Conservation (phyloP, 2,888 invertebrate genomes). For the Aphidoletes aphidimyza region DNA sequence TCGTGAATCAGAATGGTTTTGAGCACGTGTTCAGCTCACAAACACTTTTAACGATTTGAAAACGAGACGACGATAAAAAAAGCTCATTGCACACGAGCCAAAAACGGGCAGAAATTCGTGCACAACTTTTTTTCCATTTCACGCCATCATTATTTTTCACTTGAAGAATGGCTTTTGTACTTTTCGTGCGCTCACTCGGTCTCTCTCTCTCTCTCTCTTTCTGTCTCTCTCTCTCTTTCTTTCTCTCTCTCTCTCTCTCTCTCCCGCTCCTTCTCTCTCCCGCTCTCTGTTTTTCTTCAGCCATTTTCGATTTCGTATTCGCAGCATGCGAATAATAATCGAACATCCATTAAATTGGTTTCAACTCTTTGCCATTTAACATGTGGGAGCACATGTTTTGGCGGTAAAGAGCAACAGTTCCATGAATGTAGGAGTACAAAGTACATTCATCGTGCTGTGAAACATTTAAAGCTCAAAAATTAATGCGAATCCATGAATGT, state of each 20-base stretch:
- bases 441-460: not conserved
- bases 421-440: not conserved
- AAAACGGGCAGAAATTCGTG: not conserved
- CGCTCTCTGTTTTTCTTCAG: not conserved
- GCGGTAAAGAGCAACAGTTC: not conserved
- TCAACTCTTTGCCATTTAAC: conserved; percentile 40
- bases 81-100: not conserved
- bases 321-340: not conserved
- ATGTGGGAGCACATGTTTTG: not conserved
- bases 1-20: conserved; percentile 6
- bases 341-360: conserved; percentile 39
- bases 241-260: no score
- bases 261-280: no score
- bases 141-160: conserved; percentile 49
- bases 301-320: not conserved
- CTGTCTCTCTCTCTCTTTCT: not conserved
- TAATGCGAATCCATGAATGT: not conserved
- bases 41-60: not conserved
- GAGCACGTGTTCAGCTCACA: not conserved
- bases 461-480: not conserved
- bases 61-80: not conserved
- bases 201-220: not conserved
- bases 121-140: conserved; percentile 25
- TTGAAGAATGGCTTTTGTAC: conserved; percentile 25
- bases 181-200: not conserved